These are phyloP conservation scores for Tarsius wallacei DNA, from an alignment of 2,797 vertebrate genomes.

Conservation along the genomic window DNA sequence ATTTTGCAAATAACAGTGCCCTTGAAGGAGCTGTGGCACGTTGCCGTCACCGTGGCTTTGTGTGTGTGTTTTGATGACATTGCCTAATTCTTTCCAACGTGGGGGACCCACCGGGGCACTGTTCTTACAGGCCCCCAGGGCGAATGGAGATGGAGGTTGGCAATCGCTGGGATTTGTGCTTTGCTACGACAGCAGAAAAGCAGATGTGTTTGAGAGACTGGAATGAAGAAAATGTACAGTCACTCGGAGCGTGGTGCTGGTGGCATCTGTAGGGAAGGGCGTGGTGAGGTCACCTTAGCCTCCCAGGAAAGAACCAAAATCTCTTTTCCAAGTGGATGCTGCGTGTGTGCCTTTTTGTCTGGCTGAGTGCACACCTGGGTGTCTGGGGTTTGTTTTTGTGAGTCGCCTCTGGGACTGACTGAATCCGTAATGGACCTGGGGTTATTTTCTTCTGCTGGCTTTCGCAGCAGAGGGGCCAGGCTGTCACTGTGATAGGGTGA, in stretches of 20 bases:
- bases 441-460: background rate
- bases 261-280: background rate
- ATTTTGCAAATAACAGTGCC: background rate
- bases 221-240: background rate
- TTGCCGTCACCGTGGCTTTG: fast-evolving
- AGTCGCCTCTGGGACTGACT: constrained; percentile 73
- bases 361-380: constrained; percentile 53
- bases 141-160: background rate
- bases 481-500: fast-evolving
- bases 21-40: fast-evolving
- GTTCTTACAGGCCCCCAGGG: fast-evolving
- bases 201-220: background rate
- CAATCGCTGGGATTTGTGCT: background rate
- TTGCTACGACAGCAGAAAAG: background rate
- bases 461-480: background rate
- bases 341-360: constrained; percentile 70
- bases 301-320: background rate
- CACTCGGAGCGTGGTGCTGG: background rate
- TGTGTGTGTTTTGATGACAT: fast-evolving
- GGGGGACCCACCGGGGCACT: background rate
- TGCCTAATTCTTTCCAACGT: background rate
- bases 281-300: background rate
- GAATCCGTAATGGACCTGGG: constrained; percentile 39
- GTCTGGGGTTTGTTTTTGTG: constrained; percentile 78
- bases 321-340: constrained; percentile 62